Base-by-base conservation (phyloP, 1,140 invertebrate species). In the Brachionus calyciflorus region DNA sequence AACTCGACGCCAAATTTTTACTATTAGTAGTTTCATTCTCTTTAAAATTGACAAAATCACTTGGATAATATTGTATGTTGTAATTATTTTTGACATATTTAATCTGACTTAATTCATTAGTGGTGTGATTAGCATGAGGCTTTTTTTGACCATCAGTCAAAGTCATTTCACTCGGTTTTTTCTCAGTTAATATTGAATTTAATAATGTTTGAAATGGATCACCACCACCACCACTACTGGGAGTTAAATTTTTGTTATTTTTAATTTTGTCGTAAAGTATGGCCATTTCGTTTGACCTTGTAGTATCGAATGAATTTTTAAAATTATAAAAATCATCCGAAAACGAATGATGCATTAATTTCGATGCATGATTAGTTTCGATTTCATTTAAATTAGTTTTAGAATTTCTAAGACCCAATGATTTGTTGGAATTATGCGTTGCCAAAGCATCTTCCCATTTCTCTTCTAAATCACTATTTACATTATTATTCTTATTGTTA, bases 61-160 rank as follows among this genome's bases (percentile, higher is more conserved):
- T 51, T n/a, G 69, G 69, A 55, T 53, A 73, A 21, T 51, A 73
- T 21, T 49, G 46, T 17, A 73, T 73, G n/a, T 73, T 73, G 51
- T 73, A 73, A 51, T 21, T 30, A 37, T 73, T 73, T 49, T 73
- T 73, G 4, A 73, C n/a, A 51, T 51, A 51, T 51, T 73, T 73
- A 1, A 73, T 73, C 2, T 73, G 28, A 4, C n/a, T 37, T 4
- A 73, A 28, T 2, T 48, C 7, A 51, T 70, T 44, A 9, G n/a
- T 19, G 37, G n/a, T n/a, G n/a, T n/a, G n/a, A n/a, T n/a, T n/a
- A n/a, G n/a, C n/a, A n/a, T n/a, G n/a, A n/a, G n/a, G n/a, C n/a
- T n/a, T n/a, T n/a, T n/a, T n/a, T n/a, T 37, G 3, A 37, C 33
- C 14, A 14, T 46, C 44, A n/a, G n/a, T n/a, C n/a, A n/a, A n/a